Conservation (phyloP, 2,113 vertebrate species). For the Bubalus kerabau region DNA sequence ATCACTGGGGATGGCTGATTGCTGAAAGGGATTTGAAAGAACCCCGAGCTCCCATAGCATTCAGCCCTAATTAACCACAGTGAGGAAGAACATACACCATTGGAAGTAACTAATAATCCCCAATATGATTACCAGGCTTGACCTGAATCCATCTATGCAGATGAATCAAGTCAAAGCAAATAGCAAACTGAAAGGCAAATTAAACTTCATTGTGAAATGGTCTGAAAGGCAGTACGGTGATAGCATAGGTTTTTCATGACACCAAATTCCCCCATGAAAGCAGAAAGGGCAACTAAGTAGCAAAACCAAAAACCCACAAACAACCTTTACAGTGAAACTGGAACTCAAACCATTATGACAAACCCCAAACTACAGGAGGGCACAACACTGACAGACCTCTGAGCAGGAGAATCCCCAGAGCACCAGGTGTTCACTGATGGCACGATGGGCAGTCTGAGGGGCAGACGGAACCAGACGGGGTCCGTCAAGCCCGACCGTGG, state of each 20-base stretch:
- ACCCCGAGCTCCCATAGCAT: neutral
- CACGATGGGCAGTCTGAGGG: neutral
- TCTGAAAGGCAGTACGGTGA: neutral
- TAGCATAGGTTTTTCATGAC: neutral
- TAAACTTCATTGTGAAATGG: neutral
- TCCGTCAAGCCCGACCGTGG: fast-evolving
- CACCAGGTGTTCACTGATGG: neutral
- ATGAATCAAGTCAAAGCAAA: neutral
- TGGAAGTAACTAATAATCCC: neutral
- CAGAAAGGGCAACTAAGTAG: neutral
- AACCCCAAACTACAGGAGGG: neutral
- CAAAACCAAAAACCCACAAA: neutral
- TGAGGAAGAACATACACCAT: neutral
- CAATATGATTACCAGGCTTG: neutral
- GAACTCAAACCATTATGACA: neutral
- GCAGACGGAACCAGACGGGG: too few species aligned
- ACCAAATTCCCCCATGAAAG: neutral
- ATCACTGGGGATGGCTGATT: neutral
- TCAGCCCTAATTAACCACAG: neutral
- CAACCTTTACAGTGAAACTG: neutral
- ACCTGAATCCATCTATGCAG: neutral
- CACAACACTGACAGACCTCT: too few species aligned
- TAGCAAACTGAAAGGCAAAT: neutral
- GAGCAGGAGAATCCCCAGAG: neutral
- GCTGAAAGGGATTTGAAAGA: neutral